Conservation (phyloP, 2,888 invertebrate genomes). For the Scrobipalpa atriplicella region DNA sequence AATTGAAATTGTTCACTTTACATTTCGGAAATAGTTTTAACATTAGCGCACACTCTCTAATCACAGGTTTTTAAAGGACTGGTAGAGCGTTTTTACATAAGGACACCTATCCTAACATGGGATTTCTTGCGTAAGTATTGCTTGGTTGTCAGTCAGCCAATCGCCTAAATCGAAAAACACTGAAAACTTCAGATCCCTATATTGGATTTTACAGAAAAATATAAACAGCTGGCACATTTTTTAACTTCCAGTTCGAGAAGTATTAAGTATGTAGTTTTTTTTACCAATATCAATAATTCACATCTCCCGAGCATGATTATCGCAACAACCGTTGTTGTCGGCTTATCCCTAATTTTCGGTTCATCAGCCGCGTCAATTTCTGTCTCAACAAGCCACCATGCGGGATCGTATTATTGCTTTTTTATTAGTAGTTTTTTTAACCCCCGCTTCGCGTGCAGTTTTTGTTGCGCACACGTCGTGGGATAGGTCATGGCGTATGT, state of each 20-base stretch:
- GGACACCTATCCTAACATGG: no score
- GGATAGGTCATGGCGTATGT: slow-evolving; percentile 74
- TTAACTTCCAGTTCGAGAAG: no score
- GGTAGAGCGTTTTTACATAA: no score
- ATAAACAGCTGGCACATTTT: no score
- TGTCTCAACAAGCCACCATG: slow-evolving; percentile 77
- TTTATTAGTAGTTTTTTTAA: slow-evolving; percentile 77
- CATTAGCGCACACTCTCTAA: no score
- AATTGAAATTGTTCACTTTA: neutral
- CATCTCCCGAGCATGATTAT: slow-evolving; percentile 26
- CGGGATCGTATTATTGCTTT: slow-evolving; percentile 82
- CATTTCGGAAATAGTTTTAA: neutral
- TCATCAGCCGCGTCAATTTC: slow-evolving; percentile 78
- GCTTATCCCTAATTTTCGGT: slow-evolving; percentile 61
- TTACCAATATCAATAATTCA: neutral
- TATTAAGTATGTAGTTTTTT: neutral
- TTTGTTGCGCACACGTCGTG: slow-evolving; percentile 73
- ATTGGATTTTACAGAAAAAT: no score
- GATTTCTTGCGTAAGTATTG: no score
- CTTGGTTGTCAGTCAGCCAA: neutral
- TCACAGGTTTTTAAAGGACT: no score
- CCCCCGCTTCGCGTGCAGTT: slow-evolving; percentile 70
- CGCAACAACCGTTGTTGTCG: slow-evolving; percentile 36
- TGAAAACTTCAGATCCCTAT: no score
- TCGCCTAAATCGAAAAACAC: no score